Conservation (phyloP, 2,888 invertebrate species). For the Caenorhabditis sp. region DNA sequence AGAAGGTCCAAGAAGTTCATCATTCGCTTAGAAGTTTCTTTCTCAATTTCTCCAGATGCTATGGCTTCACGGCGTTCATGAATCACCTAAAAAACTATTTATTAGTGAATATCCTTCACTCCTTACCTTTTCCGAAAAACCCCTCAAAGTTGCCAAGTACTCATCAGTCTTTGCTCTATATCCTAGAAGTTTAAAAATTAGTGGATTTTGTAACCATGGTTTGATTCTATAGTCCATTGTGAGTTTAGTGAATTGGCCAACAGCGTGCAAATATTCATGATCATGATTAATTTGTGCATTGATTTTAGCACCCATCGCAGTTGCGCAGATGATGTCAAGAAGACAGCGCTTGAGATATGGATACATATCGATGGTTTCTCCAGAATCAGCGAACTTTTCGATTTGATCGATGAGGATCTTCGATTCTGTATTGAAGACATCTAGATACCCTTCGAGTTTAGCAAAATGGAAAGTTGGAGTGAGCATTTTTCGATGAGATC, state of each 20-base stretch:
- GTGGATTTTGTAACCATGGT: neutral
- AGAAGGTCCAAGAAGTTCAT: slow-evolving; percentile 1
- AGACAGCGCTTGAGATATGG: slow-evolving; percentile 74
- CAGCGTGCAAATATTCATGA: slow-evolving; percentile 58
- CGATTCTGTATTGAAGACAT: slow-evolving; percentile 33
- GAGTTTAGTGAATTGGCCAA: slow-evolving; percentile 38
- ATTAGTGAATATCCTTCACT: too few relatives aligned
- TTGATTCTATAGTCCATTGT: neutral
- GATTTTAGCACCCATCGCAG: slow-evolving; percentile 63
- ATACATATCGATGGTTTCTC: slow-evolving; percentile 72
- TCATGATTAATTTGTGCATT: slow-evolving; percentile 56
- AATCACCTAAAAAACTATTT: too few relatives aligned
- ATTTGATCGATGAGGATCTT: slow-evolving; percentile 71
- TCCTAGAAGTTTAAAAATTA: neutral
- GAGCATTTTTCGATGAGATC: slow-evolving; percentile 72
- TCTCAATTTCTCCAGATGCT: slow-evolving; percentile 25
- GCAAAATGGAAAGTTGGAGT: slow-evolving; percentile 75
- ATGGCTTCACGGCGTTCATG: slow-evolving; percentile 19
- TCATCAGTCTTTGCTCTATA: neutral
- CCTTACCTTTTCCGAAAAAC: too few relatives aligned
- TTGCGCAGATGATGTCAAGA: slow-evolving; percentile 72
- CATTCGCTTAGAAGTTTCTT: slow-evolving; percentile 33
- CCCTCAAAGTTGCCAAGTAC: too few relatives aligned
- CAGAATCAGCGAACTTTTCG: slow-evolving; percentile 57
- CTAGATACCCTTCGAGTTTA: slow-evolving; percentile 72